These are phyloP conservation scores for Zaprionus nigranus DNA, from an alignment of 1,140 invertebrate genomes.

Conservation along the genomic window DNA sequence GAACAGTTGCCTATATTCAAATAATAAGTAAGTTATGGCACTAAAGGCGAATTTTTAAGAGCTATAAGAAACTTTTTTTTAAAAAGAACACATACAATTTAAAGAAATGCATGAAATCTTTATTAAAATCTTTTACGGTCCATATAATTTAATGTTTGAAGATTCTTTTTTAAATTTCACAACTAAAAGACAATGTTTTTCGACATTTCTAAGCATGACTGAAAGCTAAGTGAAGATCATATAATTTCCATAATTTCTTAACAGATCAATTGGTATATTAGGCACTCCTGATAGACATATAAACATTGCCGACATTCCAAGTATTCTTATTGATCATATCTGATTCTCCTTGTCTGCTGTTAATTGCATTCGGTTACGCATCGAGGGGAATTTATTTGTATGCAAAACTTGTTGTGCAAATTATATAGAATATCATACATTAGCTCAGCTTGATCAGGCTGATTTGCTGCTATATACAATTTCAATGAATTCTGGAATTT, in stretches of 20 bases:
- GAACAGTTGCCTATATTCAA: too few relatives aligned
- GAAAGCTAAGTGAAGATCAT: too few relatives aligned
- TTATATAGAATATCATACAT: background rate
- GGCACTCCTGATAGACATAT: background rate
- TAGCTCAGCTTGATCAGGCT: background rate
- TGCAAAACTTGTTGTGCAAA: background rate
- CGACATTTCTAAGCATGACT: too few relatives aligned
- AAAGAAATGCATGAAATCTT: too few relatives aligned
- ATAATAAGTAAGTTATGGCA: too few relatives aligned
- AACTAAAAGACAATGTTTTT: too few relatives aligned
- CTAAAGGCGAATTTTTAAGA: too few relatives aligned
- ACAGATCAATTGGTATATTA: background rate
- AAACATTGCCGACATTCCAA: background rate
- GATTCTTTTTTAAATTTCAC: too few relatives aligned
- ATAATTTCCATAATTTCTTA: background rate
- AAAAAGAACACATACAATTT: too few relatives aligned
- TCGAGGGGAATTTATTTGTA: background rate
- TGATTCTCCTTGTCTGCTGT: background rate
- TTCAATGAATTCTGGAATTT: conserved; percentile 1
- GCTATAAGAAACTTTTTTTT: too few relatives aligned
- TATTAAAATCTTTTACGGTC: too few relatives aligned
- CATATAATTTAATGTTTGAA: too few relatives aligned
- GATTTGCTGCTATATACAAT: conserved; percentile 2
- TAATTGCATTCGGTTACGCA: background rate
- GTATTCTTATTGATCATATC: background rate